Conservation (phyloP, 2,113 vertebrate species). For the human (Homo sapiens) region DNA sequence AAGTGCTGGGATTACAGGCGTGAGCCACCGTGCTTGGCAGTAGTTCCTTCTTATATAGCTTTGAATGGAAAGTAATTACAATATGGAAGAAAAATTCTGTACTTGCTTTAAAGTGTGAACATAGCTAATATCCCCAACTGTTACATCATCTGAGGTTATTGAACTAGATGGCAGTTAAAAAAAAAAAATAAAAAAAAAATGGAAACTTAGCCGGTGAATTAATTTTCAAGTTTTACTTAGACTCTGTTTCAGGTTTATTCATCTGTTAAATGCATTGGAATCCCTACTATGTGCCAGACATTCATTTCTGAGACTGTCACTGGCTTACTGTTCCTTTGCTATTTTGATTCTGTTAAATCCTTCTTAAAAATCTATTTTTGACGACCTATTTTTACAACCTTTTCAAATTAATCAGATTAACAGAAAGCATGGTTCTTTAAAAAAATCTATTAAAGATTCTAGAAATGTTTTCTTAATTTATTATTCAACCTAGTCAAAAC, state of each 20-base stretch:
- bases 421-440: background rate
- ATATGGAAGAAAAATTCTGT: background rate
- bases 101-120: background rate
- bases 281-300: background rate
- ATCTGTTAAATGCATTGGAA: background rate
- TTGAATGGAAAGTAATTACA: background rate
- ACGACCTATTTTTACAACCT: background rate
- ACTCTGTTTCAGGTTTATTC: background rate
- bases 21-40: no score
- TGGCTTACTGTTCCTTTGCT: background rate
- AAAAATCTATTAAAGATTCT: background rate
- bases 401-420: slow-evolving; percentile 42
- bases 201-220: background rate
- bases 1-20: no score
- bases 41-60: background rate
- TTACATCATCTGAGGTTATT: background rate
- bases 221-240: slow-evolving; percentile 29
- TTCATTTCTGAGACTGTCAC: background rate
- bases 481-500: slow-evolving; percentile 25
- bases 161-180: background rate
- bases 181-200: background rate
- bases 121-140: background rate
- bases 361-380: background rate
- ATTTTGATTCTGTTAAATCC: background rate
- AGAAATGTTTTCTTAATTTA: slow-evolving; percentile 5